A percentile compares a stretch with the other conserved stretches of the same genome.
Conservation (phyloP, 23 tunicate genomes). For the Trididemnum clinides region DNA sequence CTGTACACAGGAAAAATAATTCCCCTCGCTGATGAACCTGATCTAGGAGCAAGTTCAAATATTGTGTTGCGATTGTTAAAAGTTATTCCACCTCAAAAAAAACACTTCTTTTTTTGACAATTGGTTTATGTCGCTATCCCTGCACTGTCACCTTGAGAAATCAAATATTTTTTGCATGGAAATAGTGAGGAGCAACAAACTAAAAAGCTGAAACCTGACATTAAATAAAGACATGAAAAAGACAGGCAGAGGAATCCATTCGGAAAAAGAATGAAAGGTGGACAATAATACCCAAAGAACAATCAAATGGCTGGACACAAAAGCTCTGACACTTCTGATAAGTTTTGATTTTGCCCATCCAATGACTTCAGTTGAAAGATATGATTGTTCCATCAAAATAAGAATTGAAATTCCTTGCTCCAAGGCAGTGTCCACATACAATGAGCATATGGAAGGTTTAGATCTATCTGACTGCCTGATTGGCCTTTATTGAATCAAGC, state of each 20-base stretch:
- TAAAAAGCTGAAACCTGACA: background rate
- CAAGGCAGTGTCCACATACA: background rate
- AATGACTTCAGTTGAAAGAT: background rate
- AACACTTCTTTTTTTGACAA: conserved; percentile 35
- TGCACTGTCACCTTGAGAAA: background rate
- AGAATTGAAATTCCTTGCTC: conserved; percentile 11
- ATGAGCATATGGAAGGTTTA: conserved; percentile 3
- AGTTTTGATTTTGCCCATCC: conserved; percentile 3
- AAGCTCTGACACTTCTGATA: conserved; percentile 8
- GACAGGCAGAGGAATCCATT: background rate
- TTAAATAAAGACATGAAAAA: background rate
- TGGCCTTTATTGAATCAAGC: background rate
- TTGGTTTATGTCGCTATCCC: conserved; percentile 11
- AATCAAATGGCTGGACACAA: conserved; percentile 22
- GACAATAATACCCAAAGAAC: background rate
- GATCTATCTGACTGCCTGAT: background rate
- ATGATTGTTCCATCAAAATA: background rate
- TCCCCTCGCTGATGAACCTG: background rate
- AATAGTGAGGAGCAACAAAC: conserved; percentile 15
- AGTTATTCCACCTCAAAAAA: background rate
- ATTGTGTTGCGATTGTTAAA: background rate
- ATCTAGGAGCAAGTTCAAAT: conserved; percentile 31
- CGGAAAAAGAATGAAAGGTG: background rate
- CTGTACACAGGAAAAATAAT: background rate
- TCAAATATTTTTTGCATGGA: background rate